Base-by-base conservation (phyloP, 92 coral and sea anemone genomes). In the Plumapathes pennacea region DNA sequence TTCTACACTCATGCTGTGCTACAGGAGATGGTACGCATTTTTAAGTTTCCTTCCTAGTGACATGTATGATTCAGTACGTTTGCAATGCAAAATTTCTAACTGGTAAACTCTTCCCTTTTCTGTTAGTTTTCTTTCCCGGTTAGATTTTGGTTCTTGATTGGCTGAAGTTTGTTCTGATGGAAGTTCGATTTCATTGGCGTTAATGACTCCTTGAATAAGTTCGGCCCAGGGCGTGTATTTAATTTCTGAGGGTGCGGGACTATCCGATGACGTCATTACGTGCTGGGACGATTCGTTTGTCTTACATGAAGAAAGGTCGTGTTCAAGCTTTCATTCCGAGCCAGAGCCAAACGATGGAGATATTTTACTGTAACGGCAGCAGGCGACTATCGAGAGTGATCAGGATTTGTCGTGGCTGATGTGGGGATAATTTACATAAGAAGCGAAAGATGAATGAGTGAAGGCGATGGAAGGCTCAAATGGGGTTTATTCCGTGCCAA, bases 91-190 rank as follows among this genome's bases (percentile, higher is more conserved):
- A 9, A 41, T 44, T 19, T 55, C 46, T 25, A 18, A 28, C 33
- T 68, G 45, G 29, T 68, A 68, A 14, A 30, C 41, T 32, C 17
- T 42, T 57, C 57, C 46, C 44, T 69, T 32, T 3, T 54, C 0
- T 4, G 62, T 56, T 48, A 56, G 32, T 25, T 24, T 56, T 25
- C 46, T 56, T 10, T 56, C 62, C 37, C 62, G 46, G n/a, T n/a
- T n/a, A 36, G 32, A 37, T 21, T 37, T 23, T 0, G 37, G 22
- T 13, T 37, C 62, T 32, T 54, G 0, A 54, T 42, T 33, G 33
- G 33, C 61, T 51, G 23, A 9, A 0, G 28, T 0, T 46, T 0
- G 1, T 0, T 46, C 52, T 6, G 0, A 46, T 0, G 10, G 12
- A 20, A 32, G 29, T 46, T 46, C 52, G 26, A 20, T 20, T 46